Percentiles rank a stretch among this genome's conserved stretches.
phyloP scores from a whole-genome alignment of 2,888 invertebrate genomes.

The Cheilosia soror region DNA sequence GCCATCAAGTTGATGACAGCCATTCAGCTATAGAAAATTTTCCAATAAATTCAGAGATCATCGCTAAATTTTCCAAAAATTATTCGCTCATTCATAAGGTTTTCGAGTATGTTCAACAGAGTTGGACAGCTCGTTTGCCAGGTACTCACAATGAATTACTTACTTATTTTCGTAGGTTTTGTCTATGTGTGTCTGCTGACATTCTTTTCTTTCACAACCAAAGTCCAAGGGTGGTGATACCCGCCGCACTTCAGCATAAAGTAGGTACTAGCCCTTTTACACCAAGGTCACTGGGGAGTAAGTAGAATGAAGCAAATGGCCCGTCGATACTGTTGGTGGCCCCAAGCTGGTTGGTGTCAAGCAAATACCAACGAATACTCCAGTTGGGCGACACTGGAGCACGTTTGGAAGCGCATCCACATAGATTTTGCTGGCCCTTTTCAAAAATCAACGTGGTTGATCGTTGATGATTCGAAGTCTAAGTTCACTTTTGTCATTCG shows the following conservation, averaged over 20 bases:
- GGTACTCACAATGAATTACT: constrained; percentile 12
- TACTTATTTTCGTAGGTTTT: constrained; percentile 39
- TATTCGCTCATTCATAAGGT: neutral
- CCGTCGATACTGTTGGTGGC: constrained; percentile 8
- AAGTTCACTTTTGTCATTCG: no score
- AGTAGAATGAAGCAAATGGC: constrained; percentile 26
- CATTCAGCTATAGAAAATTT: neutral
- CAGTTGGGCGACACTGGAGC: neutral
- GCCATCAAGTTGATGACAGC: neutral
- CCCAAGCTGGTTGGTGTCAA: constrained; percentile 3
- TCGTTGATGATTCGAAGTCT: no score
- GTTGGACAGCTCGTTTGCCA: neutral
- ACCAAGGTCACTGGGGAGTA: constrained; percentile 27
- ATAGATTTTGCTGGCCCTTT: constrained; percentile 23
- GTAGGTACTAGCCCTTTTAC: constrained; percentile 13
- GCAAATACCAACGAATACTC: constrained; percentile 16
- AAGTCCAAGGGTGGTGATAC: constrained; percentile 25
- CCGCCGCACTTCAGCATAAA: neutral
- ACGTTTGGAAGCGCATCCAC: constrained; percentile 27
- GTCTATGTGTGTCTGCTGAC: constrained; percentile 25
- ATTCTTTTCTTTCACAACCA: constrained; percentile 42
- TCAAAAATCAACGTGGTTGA: constrained; percentile 12
- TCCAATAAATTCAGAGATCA: neutral
- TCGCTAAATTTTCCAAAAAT: neutral
- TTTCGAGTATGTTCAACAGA: neutral